Conservation (phyloP, 2,888 invertebrate genomes). For the Sphaerophoria rueppellii region DNA sequence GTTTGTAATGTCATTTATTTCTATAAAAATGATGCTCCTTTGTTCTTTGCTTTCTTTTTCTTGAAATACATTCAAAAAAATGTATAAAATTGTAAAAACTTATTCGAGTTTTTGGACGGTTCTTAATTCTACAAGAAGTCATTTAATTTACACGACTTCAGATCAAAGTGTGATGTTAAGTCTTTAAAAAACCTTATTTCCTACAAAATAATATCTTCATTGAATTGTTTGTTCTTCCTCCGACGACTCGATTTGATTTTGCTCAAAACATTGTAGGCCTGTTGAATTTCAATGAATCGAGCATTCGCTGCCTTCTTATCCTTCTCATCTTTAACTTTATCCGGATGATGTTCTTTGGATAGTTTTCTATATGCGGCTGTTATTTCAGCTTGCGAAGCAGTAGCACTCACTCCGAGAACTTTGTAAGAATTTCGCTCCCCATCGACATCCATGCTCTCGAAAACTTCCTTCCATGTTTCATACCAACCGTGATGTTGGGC, state of each 20-base stretch:
- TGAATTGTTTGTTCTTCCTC: slow-evolving; percentile 88
- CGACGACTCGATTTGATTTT: slow-evolving; percentile 90
- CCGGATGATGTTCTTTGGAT: slow-evolving; percentile 94
- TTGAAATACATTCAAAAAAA: slow-evolving; percentile 3
- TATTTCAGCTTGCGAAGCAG: slow-evolving; percentile 93
- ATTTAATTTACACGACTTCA: background rate
- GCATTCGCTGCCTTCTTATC: slow-evolving; percentile 89
- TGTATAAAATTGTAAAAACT: slow-evolving; percentile 13
- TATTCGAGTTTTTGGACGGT: slow-evolving; percentile 20
- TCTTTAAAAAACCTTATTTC: background rate
- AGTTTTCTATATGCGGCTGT: slow-evolving; percentile 91
- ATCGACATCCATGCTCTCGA: slow-evolving; percentile 93
- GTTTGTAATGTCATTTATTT: too few relatives aligned
- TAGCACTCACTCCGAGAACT: slow-evolving; percentile 90
- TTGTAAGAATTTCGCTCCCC: slow-evolving; percentile 95
- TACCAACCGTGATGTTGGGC: slow-evolving; percentile 94
- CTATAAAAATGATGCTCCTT: background rate
- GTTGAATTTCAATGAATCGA: slow-evolving; percentile 95
- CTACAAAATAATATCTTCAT: slow-evolving; percentile 80
- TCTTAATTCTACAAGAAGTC: background rate
- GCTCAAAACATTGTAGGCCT: slow-evolving; percentile 94
- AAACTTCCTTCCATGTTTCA: slow-evolving; percentile 93
- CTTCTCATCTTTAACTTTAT: slow-evolving; percentile 90
- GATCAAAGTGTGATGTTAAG: slow-evolving; percentile 18
- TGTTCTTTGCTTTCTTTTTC: background rate